These are phyloP conservation scores for Drosophila nigricruria DNA, from an alignment of 2,888 invertebrate species.

Conservation along the genomic window DNA sequence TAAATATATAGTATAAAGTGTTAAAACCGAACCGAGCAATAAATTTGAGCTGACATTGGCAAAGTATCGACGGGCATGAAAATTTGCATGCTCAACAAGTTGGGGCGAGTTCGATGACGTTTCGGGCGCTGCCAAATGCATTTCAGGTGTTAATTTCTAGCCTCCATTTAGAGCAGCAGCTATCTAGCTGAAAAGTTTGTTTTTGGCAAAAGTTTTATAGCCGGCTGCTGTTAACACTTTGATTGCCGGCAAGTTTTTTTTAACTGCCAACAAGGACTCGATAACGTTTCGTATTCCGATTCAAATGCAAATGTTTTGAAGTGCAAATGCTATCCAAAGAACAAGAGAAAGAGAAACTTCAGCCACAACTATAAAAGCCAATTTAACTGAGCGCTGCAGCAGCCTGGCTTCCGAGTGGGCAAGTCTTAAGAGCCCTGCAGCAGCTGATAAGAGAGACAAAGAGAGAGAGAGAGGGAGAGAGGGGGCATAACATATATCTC, in stretches of 20 bases:
- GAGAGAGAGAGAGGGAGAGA: not conserved
- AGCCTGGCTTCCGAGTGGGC: not conserved
- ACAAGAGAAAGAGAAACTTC: slow-evolving; percentile 17
- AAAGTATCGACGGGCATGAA: slow-evolving; percentile 36
- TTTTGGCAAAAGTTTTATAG: slow-evolving; percentile 65
- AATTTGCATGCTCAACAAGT: slow-evolving; percentile 61
- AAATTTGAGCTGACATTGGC: slow-evolving; percentile 46
- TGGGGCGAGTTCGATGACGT: slow-evolving; percentile 21
- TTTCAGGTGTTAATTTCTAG: slow-evolving; percentile 69
- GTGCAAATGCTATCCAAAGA: slow-evolving; percentile 42
- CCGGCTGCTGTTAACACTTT: slow-evolving; percentile 73
- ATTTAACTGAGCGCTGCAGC: slow-evolving; percentile 39
- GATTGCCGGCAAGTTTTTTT: slow-evolving; percentile 66
- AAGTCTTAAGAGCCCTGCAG: not conserved
- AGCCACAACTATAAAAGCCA: slow-evolving; percentile 51
- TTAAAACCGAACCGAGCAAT: slow-evolving; percentile 38
- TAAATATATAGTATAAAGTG: not conserved
- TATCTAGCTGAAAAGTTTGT: slow-evolving; percentile 54
- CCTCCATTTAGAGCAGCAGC: slow-evolving; percentile 34
- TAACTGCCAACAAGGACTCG: slow-evolving; percentile 44
- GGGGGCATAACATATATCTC: not conserved
- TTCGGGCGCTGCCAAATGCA: slow-evolving; percentile 44
- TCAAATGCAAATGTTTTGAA: slow-evolving; percentile 70
- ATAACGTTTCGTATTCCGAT: slow-evolving; percentile 36
- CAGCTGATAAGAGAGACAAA: not conserved